Evolutionary conservation across 2,113 vertebrate genomes (phyloP).

Genomic region (Ancistrus triradiatus): DNA sequence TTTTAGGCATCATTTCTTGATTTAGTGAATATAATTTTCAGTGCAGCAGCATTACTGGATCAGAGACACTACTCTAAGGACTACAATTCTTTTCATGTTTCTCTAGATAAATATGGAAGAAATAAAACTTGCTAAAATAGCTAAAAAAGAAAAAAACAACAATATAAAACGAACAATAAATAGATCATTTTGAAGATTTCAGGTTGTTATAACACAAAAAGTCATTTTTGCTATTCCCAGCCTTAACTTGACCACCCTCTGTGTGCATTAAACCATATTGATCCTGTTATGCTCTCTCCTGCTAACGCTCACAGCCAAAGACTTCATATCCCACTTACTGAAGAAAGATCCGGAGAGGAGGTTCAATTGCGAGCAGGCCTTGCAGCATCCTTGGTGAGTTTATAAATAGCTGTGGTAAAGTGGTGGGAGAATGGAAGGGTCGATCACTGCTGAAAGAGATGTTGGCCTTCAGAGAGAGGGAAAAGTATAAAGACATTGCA

Average conservation of each 20-base stretch:
- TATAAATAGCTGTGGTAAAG: constrained; percentile 34
- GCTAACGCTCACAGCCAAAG: constrained; percentile 70
- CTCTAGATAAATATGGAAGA: neutral
- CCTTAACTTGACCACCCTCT: neutral
- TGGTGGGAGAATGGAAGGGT: constrained; percentile 8
- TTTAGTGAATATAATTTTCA: no score
- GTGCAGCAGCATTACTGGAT: no score
- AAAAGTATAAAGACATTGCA: no score
- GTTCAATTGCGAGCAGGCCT: constrained; percentile 78
- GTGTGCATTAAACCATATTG: constrained; percentile 25
- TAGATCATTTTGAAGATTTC: constrained; percentile 8
- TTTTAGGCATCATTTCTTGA: no score
- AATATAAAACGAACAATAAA: neutral
- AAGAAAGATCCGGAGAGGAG: constrained; percentile 79
- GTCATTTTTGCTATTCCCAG: constrained; percentile 7
- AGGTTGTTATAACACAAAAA: constrained; percentile 21
- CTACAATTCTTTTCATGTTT: no score
- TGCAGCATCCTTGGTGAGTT: constrained; percentile 82
- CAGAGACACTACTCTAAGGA: no score
- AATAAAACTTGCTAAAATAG: neutral
- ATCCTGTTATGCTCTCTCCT: constrained; percentile 32
- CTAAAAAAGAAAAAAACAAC: neutral
- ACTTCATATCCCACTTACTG: constrained; percentile 83
- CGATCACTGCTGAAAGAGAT: constrained; percentile 16
- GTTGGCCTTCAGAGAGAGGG: constrained; percentile 10